Percentiles rank a stretch among this genome's conserved stretches.
These are phyloP conservation scores for Puffinus mauretanicus DNA, from an alignment of 2,113 vertebrate species.

Conservation along the genomic window DNA sequence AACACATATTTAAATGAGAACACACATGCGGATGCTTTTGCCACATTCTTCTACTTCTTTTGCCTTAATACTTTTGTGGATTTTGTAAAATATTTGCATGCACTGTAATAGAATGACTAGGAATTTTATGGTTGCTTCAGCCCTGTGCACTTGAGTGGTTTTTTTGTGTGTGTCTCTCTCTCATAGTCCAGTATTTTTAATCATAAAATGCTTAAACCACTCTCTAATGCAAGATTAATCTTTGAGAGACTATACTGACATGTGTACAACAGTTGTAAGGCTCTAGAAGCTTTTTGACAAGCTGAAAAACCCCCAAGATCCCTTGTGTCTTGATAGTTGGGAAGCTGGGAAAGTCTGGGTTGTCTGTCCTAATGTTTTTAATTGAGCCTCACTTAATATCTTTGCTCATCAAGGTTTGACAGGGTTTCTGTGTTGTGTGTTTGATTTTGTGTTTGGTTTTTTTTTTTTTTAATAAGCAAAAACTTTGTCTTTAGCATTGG, in stretches of 20 bases:
- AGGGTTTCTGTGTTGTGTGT: not conserved
- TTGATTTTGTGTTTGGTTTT: not conserved
- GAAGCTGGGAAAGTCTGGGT: not conserved
- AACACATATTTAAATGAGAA: not conserved
- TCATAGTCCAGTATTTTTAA: not conserved
- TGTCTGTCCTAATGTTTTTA: not conserved
- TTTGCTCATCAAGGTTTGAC: not conserved
- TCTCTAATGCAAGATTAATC: not conserved
- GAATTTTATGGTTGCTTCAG: not conserved
- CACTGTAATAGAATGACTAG: not conserved
- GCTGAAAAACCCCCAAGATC: not conserved
- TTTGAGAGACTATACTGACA: not conserved
- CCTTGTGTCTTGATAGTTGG: not conserved
- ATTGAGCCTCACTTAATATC: not conserved
- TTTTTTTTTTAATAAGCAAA: not conserved
- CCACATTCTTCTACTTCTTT: not conserved
- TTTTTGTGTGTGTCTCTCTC: not conserved
- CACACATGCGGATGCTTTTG: not conserved
- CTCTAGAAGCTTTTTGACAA: not conserved
- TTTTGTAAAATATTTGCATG: not conserved
- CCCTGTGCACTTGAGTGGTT: not conserved
- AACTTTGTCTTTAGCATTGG: not conserved
- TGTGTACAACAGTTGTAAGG: not conserved
- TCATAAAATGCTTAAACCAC: not conserved
- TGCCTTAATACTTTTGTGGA: not conserved